Evolutionary conservation across 2,113 vertebrate species (phyloP).

Genomic region (Centropus unirufus): DNA sequence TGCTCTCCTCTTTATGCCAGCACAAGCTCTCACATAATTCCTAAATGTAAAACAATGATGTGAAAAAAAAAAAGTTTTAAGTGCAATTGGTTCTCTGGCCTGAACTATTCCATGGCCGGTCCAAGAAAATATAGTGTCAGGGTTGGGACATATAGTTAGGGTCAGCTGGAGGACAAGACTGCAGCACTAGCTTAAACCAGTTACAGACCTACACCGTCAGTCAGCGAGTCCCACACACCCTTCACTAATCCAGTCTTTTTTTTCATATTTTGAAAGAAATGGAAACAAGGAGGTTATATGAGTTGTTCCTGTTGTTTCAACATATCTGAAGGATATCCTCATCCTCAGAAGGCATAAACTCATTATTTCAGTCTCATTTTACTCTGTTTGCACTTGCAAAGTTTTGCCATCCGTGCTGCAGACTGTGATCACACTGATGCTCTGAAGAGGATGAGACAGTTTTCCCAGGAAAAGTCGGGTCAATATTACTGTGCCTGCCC

Average conservation of each 20-base stretch:
- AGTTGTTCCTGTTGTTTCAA: neutral
- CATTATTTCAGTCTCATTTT: neutral
- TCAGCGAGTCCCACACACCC: neutral
- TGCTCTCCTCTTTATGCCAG: neutral
- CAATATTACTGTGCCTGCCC: neutral
- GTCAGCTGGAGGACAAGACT: neutral
- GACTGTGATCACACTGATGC: neutral
- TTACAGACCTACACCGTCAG: neutral
- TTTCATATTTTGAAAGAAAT: neutral
- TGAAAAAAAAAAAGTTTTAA: neutral
- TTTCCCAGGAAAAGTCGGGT: neutral
- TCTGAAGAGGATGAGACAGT: neutral
- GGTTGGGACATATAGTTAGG: neutral
- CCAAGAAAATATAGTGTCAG: neutral
- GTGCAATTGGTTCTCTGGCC: neutral
- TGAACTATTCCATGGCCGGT: neutral
- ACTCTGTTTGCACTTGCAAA: neutral
- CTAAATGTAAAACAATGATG: neutral
- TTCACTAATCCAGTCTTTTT: neutral
- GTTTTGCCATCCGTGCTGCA: neutral
- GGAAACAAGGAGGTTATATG: neutral
- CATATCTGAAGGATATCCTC: neutral
- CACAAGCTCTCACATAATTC: neutral
- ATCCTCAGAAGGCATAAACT: neutral
- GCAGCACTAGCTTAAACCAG: neutral